Percentiles rank a stretch among this genome's conserved stretches.
Evolutionary conservation across 2,797 vertebrate genomes (phyloP).

Genomic region (Percopsis omiscomaycus): DNA sequence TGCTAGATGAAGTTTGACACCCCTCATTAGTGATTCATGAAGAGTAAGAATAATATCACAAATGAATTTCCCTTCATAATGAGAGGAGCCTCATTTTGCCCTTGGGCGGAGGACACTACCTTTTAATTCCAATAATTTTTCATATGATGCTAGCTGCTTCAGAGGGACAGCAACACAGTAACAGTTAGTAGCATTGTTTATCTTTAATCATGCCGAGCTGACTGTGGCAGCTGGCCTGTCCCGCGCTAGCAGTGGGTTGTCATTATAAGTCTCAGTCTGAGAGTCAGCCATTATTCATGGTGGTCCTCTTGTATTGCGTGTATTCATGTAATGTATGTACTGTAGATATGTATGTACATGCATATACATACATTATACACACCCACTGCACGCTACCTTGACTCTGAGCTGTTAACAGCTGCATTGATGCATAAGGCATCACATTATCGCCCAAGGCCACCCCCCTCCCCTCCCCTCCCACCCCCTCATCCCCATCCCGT

Average conservation of each 20-base stretch:
- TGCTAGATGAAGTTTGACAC: conserved; percentile 54
- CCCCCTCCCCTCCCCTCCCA: not conserved
- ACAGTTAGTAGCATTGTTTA: conserved; percentile 55
- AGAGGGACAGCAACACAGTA: conserved; percentile 24
- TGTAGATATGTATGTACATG: not conserved
- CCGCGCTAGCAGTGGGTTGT: conserved; percentile 38
- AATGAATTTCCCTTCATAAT: conserved; percentile 43
- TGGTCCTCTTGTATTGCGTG: not conserved
- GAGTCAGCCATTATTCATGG: conserved; percentile 37
- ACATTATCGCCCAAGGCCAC: conserved; percentile 9
- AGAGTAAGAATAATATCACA: conserved; percentile 46
- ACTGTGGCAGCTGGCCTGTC: conserved; percentile 59
- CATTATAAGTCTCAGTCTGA: conserved; percentile 45
- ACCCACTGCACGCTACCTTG: conserved; percentile 23
- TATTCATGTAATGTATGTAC: not conserved
- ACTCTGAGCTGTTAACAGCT: conserved; percentile 8
- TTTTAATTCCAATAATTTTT: conserved; percentile 1
- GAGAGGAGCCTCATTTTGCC: conserved; percentile 18
- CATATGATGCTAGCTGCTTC: conserved; percentile 24
- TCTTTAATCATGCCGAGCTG: conserved; percentile 67
- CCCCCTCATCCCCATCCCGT: not conserved
- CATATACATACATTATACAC: conserved; percentile 16
- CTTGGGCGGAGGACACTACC: conserved; percentile 16
- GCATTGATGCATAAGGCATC: conserved; percentile 22
- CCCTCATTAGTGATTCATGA: conserved; percentile 62